phyloP scores from a whole-genome alignment of 2,888 invertebrate genomes.

The Meiosimyza decipiens region DNA sequence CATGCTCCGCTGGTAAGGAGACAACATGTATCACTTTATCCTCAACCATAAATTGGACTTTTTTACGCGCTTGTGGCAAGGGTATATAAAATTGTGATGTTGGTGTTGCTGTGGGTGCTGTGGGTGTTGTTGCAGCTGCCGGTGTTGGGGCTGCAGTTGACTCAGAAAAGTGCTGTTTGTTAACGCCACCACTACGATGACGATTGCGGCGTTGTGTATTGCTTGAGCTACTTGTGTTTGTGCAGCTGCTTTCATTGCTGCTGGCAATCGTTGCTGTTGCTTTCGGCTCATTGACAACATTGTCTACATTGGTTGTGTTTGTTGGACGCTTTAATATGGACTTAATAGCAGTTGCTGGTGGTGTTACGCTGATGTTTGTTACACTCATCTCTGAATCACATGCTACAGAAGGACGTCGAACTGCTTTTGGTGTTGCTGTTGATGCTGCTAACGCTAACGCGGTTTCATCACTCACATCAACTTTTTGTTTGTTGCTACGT shows the following conservation, averaged over 20 bases:
- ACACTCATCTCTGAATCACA: constrained; percentile 41
- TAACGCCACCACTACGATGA: neutral
- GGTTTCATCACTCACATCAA: constrained; percentile 34
- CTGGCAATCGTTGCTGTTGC: constrained; percentile 24
- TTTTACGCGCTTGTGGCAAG: constrained; percentile 70
- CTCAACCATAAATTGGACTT: constrained; percentile 79
- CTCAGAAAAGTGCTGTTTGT: neutral
- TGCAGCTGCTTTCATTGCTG: constrained; percentile 24
- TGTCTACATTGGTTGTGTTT: constrained; percentile 57
- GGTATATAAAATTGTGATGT: constrained; percentile 61
- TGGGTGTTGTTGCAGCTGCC: constrained; percentile 36
- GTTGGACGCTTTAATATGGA: constrained; percentile 72
- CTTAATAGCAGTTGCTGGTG: constrained; percentile 68
- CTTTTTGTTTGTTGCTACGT: constrained; percentile 46
- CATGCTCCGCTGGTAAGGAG: constrained; percentile 40
- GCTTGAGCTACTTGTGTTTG: constrained; percentile 31
- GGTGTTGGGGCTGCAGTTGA: constrained; percentile 28
- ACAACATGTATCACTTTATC: constrained; percentile 66
- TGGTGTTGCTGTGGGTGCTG: constrained; percentile 44
- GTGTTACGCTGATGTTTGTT: constrained; percentile 54
- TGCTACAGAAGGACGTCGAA: neutral
- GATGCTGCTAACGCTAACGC: neutral
- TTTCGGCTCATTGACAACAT: constrained; percentile 20
- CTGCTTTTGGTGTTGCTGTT: too few relatives aligned
- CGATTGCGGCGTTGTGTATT: neutral